phyloP scores from a whole-genome alignment of 1,140 invertebrate species.

The Sogatella furcifera region DNA sequence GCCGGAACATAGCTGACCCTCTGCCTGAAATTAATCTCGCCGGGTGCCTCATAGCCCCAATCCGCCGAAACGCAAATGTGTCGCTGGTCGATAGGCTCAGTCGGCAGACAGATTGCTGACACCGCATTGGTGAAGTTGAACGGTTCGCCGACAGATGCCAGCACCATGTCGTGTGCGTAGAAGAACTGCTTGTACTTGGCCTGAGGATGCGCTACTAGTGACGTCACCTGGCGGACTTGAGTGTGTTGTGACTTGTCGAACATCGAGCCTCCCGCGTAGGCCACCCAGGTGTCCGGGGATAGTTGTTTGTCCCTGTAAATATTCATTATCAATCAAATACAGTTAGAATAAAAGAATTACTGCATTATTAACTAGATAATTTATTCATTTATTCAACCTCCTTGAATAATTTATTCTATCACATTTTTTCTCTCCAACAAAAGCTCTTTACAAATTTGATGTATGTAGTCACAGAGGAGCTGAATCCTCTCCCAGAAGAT shows the following conservation, averaged over 20 bases:
- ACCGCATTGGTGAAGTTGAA: slow-evolving; percentile 40
- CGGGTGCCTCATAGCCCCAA: slow-evolving; percentile 37
- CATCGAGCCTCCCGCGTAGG: slow-evolving; percentile 36
- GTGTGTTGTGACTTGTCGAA: slow-evolving; percentile 26
- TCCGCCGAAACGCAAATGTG: slow-evolving; percentile 48
- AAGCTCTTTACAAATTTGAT: no score
- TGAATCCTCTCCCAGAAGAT: no score
- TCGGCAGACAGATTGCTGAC: slow-evolving; percentile 42
- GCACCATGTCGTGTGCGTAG: slow-evolving; percentile 45
- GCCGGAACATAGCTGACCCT: slow-evolving; percentile 43
- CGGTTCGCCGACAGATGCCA: slow-evolving; percentile 41
- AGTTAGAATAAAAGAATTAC: no score
- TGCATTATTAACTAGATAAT: no score
- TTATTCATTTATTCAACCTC: no score
- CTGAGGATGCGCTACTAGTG: slow-evolving; percentile 45
- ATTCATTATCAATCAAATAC: no score
- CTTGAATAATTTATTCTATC: no score
- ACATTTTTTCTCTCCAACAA: no score
- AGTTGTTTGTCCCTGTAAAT: slow-evolving; percentile 28
- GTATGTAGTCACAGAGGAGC: no score
- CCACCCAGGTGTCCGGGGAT: slow-evolving; percentile 29
- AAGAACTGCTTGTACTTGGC: slow-evolving; percentile 47
- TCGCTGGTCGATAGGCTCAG: slow-evolving; percentile 32
- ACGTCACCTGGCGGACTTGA: slow-evolving; percentile 30
- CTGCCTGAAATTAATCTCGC: slow-evolving; percentile 37